phyloP scores from a whole-genome alignment of 2,888 invertebrate genomes.

The Dryadula phaetusa region DNA sequence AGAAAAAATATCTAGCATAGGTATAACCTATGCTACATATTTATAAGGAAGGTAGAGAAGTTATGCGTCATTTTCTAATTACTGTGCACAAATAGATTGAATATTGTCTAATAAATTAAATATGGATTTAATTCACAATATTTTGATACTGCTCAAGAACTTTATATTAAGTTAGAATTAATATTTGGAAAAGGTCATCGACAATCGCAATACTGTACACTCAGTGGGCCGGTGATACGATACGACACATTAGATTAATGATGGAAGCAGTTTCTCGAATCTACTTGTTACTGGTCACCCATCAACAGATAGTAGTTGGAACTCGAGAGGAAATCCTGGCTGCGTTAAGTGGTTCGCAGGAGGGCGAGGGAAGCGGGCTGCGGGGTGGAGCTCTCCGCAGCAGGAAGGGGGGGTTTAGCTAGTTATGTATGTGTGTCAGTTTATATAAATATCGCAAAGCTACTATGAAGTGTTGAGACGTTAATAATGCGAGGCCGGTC shows the following conservation, averaged over 20 bases:
- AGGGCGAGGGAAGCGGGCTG: neutral
- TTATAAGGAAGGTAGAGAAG: too few relatives aligned
- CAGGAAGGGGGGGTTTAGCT: neutral
- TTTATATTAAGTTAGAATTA: too few relatives aligned
- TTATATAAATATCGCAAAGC: constrained; percentile 38
- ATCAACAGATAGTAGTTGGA: constrained; percentile 10
- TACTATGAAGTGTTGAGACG: constrained; percentile 42
- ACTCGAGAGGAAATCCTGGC: constrained; percentile 28
- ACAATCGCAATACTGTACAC: neutral
- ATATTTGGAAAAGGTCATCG: neutral
- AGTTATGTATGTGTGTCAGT: constrained; percentile 38
- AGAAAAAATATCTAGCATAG: too few relatives aligned
- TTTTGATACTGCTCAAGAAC: too few relatives aligned
- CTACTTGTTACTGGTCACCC: neutral
- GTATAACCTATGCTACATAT: too few relatives aligned
- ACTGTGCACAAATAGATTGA: too few relatives aligned
- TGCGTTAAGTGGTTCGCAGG: neutral
- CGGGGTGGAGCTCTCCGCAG: neutral
- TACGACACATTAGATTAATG: constrained; percentile 1
- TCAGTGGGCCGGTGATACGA: neutral
- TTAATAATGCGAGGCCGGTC: constrained; percentile 42
- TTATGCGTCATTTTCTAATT: too few relatives aligned
- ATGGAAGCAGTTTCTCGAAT: neutral
- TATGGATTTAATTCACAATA: too few relatives aligned
- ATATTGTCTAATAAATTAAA: too few relatives aligned